Evolutionary conservation across 2,113 vertebrate species (phyloP).

Genomic region (Smithornis capensis): DNA sequence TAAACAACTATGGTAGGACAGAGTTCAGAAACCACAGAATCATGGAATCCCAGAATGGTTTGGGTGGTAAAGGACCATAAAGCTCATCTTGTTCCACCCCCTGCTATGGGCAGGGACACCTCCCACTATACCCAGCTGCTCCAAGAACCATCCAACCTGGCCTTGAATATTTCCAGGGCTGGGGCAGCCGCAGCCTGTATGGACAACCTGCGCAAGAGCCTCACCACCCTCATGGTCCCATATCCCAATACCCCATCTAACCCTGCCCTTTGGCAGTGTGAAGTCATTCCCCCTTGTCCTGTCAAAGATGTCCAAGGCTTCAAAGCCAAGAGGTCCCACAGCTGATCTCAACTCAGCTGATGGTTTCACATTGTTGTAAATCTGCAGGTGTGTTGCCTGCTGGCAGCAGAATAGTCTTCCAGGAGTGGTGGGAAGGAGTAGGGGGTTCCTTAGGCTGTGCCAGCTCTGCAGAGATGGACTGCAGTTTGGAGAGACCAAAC

Average conservation of each 20-base stretch:
- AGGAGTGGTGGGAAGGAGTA: rapidly evolving
- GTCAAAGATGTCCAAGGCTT: not conserved
- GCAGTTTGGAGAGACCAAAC: not conserved
- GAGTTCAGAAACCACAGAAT: not conserved
- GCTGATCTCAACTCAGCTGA: not conserved
- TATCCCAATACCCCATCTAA: rapidly evolving
- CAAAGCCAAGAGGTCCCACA: not conserved
- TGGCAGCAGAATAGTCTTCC: not conserved
- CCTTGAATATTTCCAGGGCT: not conserved
- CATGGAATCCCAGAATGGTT: not conserved
- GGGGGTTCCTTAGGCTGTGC: not conserved
- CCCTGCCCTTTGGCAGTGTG: not conserved
- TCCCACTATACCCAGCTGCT: not conserved
- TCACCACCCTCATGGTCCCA: not conserved
- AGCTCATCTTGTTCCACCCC: rapidly evolving
- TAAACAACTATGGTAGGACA: not conserved
- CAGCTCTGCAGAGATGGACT: not conserved
- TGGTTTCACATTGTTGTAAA: not conserved
- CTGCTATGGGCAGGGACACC: not conserved
- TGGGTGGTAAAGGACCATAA: not conserved
- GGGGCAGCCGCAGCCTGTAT: not conserved
- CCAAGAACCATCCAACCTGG: not conserved
- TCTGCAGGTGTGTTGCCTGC: not conserved
- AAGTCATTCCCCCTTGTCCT: not conserved
- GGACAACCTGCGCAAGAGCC: not conserved